Percentiles rank a stretch among this genome's conserved stretches.
phyloP scores from a whole-genome alignment of 1,140 invertebrate genomes.

The Drosophila equinoxialis region DNA sequence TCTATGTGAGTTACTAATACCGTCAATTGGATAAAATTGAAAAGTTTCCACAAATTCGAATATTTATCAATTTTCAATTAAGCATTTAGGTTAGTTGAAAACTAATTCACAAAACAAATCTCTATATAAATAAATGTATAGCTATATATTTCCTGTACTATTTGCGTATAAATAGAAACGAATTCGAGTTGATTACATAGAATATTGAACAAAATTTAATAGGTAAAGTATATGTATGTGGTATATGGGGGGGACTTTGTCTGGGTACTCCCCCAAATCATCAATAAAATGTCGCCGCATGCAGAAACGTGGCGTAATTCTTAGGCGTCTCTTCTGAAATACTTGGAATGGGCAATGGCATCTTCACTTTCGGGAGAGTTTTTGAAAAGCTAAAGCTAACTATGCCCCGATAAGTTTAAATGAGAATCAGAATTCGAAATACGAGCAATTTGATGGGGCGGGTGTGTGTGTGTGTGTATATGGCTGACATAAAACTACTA shows the following conservation, averaged over 20 bases:
- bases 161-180: not conserved
- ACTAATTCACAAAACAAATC: too few species aligned
- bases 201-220: not conserved
- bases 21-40: too few species aligned
- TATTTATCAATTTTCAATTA: too few species aligned
- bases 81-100: too few species aligned
- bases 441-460: constrained; percentile 1
- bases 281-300: constrained; percentile 12
- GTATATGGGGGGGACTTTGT: not conserved
- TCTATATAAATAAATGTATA: too few species aligned
- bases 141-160: not conserved
- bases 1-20: too few species aligned
- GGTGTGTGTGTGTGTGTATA: not conserved
- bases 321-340: not conserved
- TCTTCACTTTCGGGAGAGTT: not conserved
- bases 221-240: not conserved
- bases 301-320: constrained; percentile 3
- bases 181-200: not conserved
- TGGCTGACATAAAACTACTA: constrained; percentile 74
- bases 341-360: constrained; percentile 2
- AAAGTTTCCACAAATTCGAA: too few species aligned
- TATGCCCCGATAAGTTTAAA: not conserved
- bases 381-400: constrained; percentile 7
- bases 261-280: not conserved
- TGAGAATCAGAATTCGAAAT: constrained; percentile 10